Conservation (phyloP, 1,140 invertebrate species). For the Doryteuthis pealeii region DNA sequence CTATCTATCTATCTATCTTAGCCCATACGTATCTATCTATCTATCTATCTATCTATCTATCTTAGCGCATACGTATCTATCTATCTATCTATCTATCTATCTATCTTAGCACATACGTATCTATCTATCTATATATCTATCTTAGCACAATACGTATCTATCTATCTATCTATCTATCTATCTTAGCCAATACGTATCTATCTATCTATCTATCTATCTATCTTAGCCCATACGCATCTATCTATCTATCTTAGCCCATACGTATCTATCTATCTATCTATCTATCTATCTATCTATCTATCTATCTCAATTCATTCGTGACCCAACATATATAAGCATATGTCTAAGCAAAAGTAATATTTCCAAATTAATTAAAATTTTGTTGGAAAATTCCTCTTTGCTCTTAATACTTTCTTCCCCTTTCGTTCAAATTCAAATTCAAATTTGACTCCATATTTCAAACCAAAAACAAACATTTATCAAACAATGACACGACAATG, state of each 20-base stretch:
- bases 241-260: not conserved
- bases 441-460: not conserved
- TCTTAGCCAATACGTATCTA: not conserved
- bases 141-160: not conserved
- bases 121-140: not conserved
- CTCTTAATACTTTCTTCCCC: not conserved
- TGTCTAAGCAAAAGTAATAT: not conserved
- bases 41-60: not conserved
- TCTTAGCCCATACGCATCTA: not conserved
- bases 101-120: not conserved
- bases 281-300: slow-evolving; percentile 2
- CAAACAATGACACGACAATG: not conserved
- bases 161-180: slow-evolving; percentile 2
- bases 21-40: not conserved
- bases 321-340: not conserved
- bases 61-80: not conserved
- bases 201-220: slow-evolving; percentile 1
- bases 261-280: not conserved
- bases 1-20: not conserved
- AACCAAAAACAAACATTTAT: not conserved
- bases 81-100: not conserved
- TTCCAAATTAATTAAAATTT: not conserved
- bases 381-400: not conserved
- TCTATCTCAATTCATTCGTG: not conserved
- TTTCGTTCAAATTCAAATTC: not conserved